Conservation (phyloP, 2,888 invertebrate species). For the Machimus rusticus region DNA sequence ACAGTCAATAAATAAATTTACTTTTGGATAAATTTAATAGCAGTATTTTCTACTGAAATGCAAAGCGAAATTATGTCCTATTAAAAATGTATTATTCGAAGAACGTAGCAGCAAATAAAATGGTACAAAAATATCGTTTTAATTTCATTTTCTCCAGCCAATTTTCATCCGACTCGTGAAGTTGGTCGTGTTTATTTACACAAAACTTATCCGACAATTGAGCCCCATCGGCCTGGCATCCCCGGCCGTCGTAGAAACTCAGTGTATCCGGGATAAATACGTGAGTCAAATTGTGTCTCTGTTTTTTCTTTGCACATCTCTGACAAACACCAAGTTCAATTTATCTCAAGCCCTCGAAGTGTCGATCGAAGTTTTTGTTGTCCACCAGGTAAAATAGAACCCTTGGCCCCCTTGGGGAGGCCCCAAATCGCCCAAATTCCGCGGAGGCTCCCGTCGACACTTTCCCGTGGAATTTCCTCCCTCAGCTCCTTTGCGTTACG, state of each 20-base stretch:
- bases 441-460: not conserved
- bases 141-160: not conserved
- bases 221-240: not conserved
- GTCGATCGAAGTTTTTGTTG: slow-evolving; percentile 3
- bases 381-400: slow-evolving; percentile 8
- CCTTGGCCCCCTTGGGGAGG: no score
- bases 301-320: slow-evolving; percentile 19
- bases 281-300: slow-evolving; percentile 34
- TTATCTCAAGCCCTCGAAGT: not conserved
- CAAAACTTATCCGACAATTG: not conserved
- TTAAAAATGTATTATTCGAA: not conserved
- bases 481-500: not conserved
- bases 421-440: not conserved
- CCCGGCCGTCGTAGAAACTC: not conserved
- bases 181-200: not conserved
- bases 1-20: not conserved
- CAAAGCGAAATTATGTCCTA: no score
- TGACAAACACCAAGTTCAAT: slow-evolving; percentile 5
- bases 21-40: not conserved
- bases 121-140: not conserved
- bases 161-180: not conserved
- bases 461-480: not conserved
- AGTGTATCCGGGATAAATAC: slow-evolving; percentile 24
- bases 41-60: not conserved
- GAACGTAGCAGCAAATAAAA: not conserved